These are phyloP conservation scores for Neria commutata DNA, from an alignment of 2,888 invertebrate species.

Conservation along the genomic window DNA sequence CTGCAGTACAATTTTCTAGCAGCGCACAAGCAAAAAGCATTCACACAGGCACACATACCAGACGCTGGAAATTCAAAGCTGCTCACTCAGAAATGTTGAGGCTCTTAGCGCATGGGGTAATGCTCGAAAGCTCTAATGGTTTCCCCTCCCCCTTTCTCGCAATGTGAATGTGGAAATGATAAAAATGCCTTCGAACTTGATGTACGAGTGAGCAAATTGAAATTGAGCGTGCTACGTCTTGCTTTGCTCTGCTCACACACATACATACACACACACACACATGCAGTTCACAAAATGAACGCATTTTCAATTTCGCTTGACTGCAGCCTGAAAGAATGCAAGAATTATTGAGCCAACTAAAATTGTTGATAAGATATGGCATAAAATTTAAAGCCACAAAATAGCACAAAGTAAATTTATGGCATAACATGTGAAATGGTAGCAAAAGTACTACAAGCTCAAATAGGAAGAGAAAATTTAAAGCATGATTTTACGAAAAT, in stretches of 20 bases:
- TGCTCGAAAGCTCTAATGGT: background rate
- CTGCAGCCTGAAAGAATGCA: background rate
- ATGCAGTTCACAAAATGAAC: too few species aligned
- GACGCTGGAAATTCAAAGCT: background rate
- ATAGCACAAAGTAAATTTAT: too few species aligned
- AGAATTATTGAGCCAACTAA: constrained; percentile 5
- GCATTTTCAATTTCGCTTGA: constrained; percentile 17
- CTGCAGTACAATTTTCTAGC: background rate
- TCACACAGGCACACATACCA: background rate
- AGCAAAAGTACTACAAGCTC: background rate
- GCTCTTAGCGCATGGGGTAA: background rate
- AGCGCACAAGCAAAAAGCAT: background rate
- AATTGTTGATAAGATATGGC: too few species aligned
- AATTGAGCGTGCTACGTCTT: constrained; percentile 29
- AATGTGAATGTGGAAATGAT: constrained; percentile 53
- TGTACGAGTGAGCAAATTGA: constrained; percentile 52
- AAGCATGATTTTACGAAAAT: background rate
- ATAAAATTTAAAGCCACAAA: background rate
- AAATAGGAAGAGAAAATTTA: background rate
- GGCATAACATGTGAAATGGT: background rate
- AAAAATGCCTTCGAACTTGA: constrained; percentile 51
- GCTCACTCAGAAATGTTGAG: background rate
- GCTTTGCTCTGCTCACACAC: too few species aligned
- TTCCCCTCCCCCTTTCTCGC: background rate
- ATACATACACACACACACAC: too few species aligned